Evolutionary conservation across 2,113 vertebrate species (phyloP).

Genomic region (Antennarius striatus): DNA sequence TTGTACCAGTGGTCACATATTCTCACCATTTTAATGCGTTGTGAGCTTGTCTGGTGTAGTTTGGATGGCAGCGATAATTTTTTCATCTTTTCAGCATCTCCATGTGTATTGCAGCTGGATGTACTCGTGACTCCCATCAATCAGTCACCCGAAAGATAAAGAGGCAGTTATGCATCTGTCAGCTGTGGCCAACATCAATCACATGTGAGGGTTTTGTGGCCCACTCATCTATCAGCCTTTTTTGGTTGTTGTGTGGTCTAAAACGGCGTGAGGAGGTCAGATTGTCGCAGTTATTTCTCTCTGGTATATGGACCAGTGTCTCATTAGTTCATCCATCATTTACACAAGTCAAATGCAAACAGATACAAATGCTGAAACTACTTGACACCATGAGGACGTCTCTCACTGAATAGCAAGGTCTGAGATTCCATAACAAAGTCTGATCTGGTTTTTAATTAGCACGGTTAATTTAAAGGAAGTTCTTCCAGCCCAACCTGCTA

Average conservation of each 20-base stretch:
- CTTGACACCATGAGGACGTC: too few species aligned
- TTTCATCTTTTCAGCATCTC: too few species aligned
- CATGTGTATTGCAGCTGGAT: conserved; percentile 35
- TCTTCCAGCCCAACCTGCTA: conserved; percentile 14
- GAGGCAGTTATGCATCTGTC: conserved; percentile 36
- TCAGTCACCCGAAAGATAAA: conserved; percentile 24
- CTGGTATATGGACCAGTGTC: too few species aligned
- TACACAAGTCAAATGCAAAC: too few species aligned
- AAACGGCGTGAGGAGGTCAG: not conserved
- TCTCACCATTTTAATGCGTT: too few species aligned
- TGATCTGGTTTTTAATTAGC: conserved; percentile 13
- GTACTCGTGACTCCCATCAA: conserved; percentile 21
- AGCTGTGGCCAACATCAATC: conserved; percentile 23
- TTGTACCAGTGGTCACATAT: not conserved
- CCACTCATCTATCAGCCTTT: not conserved
- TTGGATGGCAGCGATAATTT: too few species aligned
- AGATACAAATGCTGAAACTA: too few species aligned
- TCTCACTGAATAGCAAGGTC: too few species aligned
- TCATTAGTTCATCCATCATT: too few species aligned
- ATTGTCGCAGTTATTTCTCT: too few species aligned
- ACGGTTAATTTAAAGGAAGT: not conserved
- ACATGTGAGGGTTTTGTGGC: conserved; percentile 13
- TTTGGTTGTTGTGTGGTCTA: not conserved
- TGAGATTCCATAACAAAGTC: not conserved
- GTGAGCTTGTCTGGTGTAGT: too few species aligned